phyloP scores from a whole-genome alignment of 2,113 vertebrate genomes.

The Callorhinus ursinus region DNA sequence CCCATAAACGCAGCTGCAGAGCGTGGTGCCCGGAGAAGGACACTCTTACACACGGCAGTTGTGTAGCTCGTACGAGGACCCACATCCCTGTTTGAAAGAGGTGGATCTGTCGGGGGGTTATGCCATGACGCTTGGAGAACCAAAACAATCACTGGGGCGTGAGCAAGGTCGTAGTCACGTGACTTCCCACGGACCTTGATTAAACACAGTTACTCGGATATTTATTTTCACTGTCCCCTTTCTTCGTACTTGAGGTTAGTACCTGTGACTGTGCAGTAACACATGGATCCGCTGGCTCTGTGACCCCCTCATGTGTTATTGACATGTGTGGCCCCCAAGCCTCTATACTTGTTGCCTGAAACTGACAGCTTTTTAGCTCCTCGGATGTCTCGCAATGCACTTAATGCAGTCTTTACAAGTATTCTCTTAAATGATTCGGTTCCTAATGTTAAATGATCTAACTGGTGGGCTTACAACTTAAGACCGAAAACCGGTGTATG shows the following conservation, averaged over 20 bases:
- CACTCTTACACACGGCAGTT: not conserved
- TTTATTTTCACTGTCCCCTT: slow-evolving; percentile 45
- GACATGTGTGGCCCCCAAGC: slow-evolving; percentile 86
- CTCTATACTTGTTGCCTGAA: slow-evolving; percentile 74
- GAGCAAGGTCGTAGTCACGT: not conserved
- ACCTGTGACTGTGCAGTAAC: slow-evolving; percentile 90
- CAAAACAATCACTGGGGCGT: not conserved
- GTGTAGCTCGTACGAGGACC: not conserved
- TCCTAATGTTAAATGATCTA: slow-evolving; percentile 55
- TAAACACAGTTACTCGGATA: fast-evolving
- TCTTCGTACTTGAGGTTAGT: slow-evolving; percentile 90
- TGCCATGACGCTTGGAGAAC: not conserved
- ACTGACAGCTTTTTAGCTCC: slow-evolving; percentile 74
- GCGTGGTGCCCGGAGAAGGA: not conserved
- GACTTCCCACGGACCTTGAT: not conserved
- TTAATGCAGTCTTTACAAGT: not conserved
- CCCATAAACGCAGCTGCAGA: not conserved
- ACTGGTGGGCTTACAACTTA: not conserved
- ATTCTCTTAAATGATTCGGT: slow-evolving; percentile 56
- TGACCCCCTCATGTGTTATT: slow-evolving; percentile 88
- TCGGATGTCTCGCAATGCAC: not conserved
- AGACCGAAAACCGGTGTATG: slow-evolving; percentile 44
- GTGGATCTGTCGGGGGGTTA: not conserved
- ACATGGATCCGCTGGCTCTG: slow-evolving; percentile 86
- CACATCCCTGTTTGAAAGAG: not conserved